phyloP scores from a whole-genome alignment of 2,797 vertebrate species.

The Apogon talboti region DNA sequence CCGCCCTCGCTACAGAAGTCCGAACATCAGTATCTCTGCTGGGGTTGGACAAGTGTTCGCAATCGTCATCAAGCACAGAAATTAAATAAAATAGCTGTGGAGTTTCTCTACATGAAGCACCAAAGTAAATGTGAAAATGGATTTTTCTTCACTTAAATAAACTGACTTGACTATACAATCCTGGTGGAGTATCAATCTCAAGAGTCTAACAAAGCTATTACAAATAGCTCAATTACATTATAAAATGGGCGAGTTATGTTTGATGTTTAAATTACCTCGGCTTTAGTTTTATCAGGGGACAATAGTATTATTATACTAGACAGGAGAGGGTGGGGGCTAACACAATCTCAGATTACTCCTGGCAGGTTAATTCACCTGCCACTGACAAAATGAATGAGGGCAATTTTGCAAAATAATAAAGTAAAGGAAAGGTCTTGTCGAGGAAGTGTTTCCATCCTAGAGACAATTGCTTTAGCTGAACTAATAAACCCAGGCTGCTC shows the following conservation, averaged over 20 bases:
- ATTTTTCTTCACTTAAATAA: conserved; percentile 79
- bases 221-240: conserved; percentile 94
- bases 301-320: conserved; percentile 83
- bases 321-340: conserved; percentile 75
- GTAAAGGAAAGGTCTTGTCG: conserved; percentile 77
- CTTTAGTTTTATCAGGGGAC: conserved; percentile 85
- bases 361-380: conserved; percentile 92
- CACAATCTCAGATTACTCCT: conserved; percentile 88
- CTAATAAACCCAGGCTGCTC: conserved; percentile 81
- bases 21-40: conserved; percentile 32
- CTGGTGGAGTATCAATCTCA: conserved; percentile 87
- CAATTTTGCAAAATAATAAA: conserved; percentile 95
- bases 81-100: conserved; percentile 52
- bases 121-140: conserved; percentile 83
- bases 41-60: conserved; percentile 41
- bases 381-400: conserved; percentile 91
- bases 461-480: conserved; percentile 81
- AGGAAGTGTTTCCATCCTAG: conserved; percentile 82
- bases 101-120: conserved; percentile 74
- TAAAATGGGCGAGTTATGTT: conserved; percentile 87
- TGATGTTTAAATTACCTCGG: conserved; percentile 89
- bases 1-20: conserved; percentile 31
- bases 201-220: conserved; percentile 89
- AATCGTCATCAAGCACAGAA: conserved; percentile 54
- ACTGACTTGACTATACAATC: conserved; percentile 83